Evolutionary conservation across 2,797 vertebrate species (phyloP).

Genomic region (Sebastes jordani): DNA sequence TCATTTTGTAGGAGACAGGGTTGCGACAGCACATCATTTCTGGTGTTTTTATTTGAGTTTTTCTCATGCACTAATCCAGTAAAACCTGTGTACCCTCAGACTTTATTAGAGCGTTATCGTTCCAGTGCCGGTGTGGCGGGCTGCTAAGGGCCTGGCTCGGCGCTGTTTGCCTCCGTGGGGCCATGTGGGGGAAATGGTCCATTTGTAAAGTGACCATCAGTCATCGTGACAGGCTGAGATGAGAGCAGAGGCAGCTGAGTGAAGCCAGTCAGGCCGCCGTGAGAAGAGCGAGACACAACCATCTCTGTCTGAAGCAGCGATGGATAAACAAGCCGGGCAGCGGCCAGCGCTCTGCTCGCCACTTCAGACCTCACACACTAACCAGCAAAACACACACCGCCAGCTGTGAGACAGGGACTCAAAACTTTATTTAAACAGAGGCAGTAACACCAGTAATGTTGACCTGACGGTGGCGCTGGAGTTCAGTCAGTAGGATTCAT

Average conservation of each 20-base stretch:
- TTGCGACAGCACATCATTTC: too few relatives aligned
- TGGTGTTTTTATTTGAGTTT: too few relatives aligned
- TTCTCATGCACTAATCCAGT: too few relatives aligned
- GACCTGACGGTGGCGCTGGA: too few relatives aligned
- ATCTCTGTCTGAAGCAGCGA: conserved; percentile 65
- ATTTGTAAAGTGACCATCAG: conserved; percentile 74
- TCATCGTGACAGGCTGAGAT: conserved; percentile 67
- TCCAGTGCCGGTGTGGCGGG: conserved; percentile 56
- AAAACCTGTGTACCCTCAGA: too few relatives aligned
- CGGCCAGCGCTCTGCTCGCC: conserved; percentile 17
- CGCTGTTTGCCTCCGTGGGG: conserved; percentile 4
- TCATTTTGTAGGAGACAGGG: too few relatives aligned
- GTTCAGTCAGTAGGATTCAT: too few relatives aligned
- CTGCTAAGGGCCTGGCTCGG: background rate
- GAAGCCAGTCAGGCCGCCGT: conserved; percentile 44
- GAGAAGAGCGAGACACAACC: conserved; percentile 58
- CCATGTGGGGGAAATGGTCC: conserved; percentile 58
- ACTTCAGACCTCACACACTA: conserved; percentile 79
- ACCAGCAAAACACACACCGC: too few relatives aligned
- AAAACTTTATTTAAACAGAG: too few relatives aligned
- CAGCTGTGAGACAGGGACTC: too few relatives aligned
- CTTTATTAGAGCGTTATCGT: background rate
- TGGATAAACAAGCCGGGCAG: conserved; percentile 64
- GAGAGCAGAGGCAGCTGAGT: conserved; percentile 44
- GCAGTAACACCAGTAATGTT: too few relatives aligned